phyloP scores from a whole-genome alignment of 2,113 vertebrate species.

The Potamarius usumacintae region DNA sequence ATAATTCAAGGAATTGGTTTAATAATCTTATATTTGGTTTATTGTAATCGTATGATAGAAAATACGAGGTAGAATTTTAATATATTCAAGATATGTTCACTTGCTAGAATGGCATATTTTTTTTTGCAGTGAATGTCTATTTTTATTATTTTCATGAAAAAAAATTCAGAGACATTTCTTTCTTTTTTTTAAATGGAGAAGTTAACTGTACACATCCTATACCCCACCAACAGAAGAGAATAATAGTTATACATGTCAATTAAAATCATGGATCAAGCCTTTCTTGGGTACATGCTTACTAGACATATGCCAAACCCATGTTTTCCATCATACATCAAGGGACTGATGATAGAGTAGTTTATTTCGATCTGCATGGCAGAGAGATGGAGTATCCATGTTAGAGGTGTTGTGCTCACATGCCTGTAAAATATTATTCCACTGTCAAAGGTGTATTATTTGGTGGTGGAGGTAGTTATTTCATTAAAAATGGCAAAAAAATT shows the following conservation, averaged over 20 bases:
- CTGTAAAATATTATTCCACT: neutral
- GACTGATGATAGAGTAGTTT: neutral
- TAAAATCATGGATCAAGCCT: neutral
- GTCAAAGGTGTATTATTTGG: neutral
- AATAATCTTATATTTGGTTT: neutral
- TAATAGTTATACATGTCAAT: neutral
- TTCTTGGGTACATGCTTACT: neutral
- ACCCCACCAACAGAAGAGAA: neutral
- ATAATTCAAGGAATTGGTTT: neutral
- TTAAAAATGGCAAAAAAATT: neutral
- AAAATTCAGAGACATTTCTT: neutral
- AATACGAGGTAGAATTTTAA: neutral
- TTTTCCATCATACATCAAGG: neutral
- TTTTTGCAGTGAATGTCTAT: neutral
- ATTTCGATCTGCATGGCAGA: neutral
- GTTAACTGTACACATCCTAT: neutral
- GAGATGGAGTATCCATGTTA: neutral
- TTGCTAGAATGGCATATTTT: neutral
- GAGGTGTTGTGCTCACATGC: neutral
- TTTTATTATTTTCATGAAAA: neutral
- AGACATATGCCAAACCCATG: neutral
- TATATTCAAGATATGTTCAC: neutral
- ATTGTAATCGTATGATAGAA: neutral
- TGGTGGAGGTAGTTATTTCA: neutral
- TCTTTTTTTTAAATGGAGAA: neutral